A percentile compares a stretch with the other conserved stretches of the same genome.
Evolutionary conservation across 2,113 vertebrate species (phyloP).

Genomic region (Misgurnus mizolepis): DNA sequence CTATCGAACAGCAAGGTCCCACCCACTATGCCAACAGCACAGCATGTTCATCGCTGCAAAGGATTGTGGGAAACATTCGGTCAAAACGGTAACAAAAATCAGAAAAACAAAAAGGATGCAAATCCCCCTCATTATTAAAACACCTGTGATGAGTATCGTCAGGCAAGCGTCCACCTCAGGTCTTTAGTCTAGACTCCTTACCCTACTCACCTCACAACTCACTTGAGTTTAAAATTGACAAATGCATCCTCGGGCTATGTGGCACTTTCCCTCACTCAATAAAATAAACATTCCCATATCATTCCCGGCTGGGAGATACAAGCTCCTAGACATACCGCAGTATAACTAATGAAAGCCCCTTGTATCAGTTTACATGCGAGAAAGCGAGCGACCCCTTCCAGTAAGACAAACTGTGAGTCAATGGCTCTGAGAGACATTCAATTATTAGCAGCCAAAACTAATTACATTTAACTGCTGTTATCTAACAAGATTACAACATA

Average conservation of each 20-base stretch:
- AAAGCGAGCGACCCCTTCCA: background rate
- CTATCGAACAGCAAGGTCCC: too few relatives aligned
- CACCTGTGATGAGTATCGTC: too few relatives aligned
- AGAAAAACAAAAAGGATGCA: too few relatives aligned
- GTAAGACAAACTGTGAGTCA: background rate
- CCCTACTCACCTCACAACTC: slow-evolving; percentile 3
- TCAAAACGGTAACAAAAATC: too few relatives aligned
- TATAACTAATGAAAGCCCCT: background rate
- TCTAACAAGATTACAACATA: slow-evolving; percentile 30
- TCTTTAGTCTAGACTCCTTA: slow-evolving; percentile 24
- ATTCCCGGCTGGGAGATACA: slow-evolving; percentile 27
- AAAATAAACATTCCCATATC: slow-evolving; percentile 33
- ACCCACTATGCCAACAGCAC: too few relatives aligned
- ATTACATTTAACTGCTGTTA: slow-evolving; percentile 26
- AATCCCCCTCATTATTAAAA: too few relatives aligned
- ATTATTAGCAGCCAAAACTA: slow-evolving; percentile 33
- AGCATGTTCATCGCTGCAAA: too few relatives aligned
- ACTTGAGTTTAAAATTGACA: background rate
- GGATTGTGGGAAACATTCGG: too few relatives aligned
- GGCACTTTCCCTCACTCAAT: slow-evolving; percentile 35
- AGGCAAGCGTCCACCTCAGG: background rate
- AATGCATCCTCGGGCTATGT: slow-evolving; percentile 9
- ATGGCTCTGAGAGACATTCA: slow-evolving; percentile 26
- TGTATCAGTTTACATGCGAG: background rate
- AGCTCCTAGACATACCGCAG: slow-evolving; percentile 13